Evolutionary conservation across 2,888 invertebrate genomes (phyloP).

Genomic region (Seira sanloemensis): DNA sequence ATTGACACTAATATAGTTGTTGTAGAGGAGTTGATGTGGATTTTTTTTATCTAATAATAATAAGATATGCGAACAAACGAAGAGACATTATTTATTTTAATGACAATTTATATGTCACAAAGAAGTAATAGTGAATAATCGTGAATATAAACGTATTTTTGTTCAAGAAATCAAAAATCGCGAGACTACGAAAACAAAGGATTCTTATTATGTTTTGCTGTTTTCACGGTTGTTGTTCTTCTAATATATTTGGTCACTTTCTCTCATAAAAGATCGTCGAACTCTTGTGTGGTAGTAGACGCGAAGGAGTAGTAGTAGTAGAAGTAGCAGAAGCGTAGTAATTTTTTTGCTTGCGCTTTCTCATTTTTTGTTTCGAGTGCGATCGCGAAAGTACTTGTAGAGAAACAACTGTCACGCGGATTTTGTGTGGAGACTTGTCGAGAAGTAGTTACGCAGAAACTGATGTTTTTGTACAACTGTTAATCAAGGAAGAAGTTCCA

Average conservation of each 20-base stretch:
- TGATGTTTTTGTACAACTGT: slow-evolving; percentile 71
- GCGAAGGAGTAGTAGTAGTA: slow-evolving; percentile 13
- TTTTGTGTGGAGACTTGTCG: slow-evolving; percentile 57
- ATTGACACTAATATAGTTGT: neutral
- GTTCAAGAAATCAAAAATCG: neutral
- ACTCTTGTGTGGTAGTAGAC: slow-evolving; percentile 15
- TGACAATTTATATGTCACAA: neutral
- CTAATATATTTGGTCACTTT: slow-evolving; percentile 60
- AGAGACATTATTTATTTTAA: neutral
- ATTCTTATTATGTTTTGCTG: slow-evolving; percentile 2
- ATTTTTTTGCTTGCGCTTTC: slow-evolving; percentile 44
- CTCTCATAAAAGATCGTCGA: slow-evolving; percentile 64
- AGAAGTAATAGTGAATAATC: slow-evolving; percentile 3
- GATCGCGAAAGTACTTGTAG: slow-evolving; percentile 12
- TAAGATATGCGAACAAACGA: neutral
- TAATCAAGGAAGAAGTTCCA: slow-evolving; percentile 69
- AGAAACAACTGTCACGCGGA: slow-evolving; percentile 60
- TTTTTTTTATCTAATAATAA: neutral
- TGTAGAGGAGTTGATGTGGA: neutral
- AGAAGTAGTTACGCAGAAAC: slow-evolving; percentile 65
- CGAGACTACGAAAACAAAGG: neutral
- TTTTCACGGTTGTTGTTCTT: slow-evolving; percentile 44
- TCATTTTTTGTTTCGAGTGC: slow-evolving; percentile 16
- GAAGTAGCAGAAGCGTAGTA: slow-evolving; percentile 32
- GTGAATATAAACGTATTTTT: slow-evolving; percentile 2